Evolutionary conservation across 2,113 vertebrate species (phyloP).

Genomic region (Pleuronectes platessa): DNA sequence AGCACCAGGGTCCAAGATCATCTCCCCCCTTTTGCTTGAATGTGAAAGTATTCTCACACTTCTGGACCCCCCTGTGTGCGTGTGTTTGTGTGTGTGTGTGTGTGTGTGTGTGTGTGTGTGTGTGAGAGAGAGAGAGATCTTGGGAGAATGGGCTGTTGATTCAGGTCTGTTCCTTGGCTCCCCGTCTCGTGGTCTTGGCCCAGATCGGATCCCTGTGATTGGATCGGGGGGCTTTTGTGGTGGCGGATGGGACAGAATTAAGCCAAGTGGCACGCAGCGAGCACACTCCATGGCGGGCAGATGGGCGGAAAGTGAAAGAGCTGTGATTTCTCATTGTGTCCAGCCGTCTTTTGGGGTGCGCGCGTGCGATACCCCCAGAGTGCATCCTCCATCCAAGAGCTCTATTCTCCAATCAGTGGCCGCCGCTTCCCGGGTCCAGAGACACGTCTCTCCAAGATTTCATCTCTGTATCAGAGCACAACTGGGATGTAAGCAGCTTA

Average conservation of each 20-base stretch:
- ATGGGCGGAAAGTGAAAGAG: constrained; percentile 81
- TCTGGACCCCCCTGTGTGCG: not conserved
- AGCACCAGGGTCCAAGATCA: not conserved
- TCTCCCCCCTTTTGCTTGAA: not conserved
- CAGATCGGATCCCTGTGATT: constrained; percentile 78
- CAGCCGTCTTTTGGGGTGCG: constrained; percentile 73
- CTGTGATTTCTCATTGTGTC: constrained; percentile 83
- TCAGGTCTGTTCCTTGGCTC: constrained; percentile 80
- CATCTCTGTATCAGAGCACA: constrained; percentile 71
- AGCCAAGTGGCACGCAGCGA: constrained; percentile 81
- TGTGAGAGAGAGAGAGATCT: constrained; percentile 61
- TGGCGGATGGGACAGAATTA: constrained; percentile 80
- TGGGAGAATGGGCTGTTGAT: constrained; percentile 80
- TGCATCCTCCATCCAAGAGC: constrained; percentile 74
- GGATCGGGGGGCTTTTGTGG: constrained; percentile 81
- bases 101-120: constrained; percentile 37
- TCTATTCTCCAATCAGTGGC: constrained; percentile 78
- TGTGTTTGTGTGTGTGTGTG: not conserved
- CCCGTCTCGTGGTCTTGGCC: constrained; percentile 76
- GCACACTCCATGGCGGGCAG: constrained; percentile 78
- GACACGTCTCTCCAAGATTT: constrained; percentile 77
- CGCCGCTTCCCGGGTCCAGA: constrained; percentile 75
- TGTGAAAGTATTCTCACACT: not conserved
- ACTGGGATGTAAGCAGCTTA: constrained; percentile 77
- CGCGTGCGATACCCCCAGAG: constrained; percentile 72